Evolutionary conservation across 2,113 vertebrate genomes (phyloP).

Genomic region (Microcebus lehilahytsara): DNA sequence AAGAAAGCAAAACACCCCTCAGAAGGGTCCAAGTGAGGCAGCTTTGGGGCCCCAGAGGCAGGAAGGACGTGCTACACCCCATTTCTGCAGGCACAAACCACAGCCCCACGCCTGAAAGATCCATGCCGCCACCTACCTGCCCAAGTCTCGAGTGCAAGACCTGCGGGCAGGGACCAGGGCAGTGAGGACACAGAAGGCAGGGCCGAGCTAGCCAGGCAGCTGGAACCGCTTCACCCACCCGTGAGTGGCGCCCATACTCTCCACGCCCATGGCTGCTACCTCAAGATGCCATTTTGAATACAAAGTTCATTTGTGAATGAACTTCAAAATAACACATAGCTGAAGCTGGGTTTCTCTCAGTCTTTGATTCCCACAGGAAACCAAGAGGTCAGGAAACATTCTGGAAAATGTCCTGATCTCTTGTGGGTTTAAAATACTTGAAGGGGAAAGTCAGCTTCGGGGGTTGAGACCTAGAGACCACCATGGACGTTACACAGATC

Average conservation of each 20-base stretch:
- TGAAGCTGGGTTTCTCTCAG: not conserved
- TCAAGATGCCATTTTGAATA: not conserved
- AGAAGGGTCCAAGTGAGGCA: not conserved
- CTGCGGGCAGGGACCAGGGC: not conserved
- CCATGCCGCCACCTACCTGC: conserved; percentile 36
- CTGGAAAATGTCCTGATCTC: not conserved
- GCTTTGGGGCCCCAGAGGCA: not conserved
- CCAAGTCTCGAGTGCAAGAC: not conserved
- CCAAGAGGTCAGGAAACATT: not conserved
- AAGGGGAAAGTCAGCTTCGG: not conserved
- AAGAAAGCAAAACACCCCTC: not conserved
- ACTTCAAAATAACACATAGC: not conserved
- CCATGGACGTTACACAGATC: too few relatives aligned
- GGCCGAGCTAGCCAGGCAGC: too few relatives aligned
- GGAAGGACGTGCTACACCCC: too few relatives aligned
- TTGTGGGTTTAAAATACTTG: not conserved
- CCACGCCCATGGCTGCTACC: not conserved
- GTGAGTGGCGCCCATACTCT: fast-evolving
- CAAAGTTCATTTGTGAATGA: not conserved
- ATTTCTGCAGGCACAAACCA: not conserved
- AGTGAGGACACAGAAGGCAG: not conserved
- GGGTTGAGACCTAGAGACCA: not conserved
- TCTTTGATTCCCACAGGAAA: not conserved
- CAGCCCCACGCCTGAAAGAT: not conserved
- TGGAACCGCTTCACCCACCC: not conserved